A percentile compares a stretch with the other conserved stretches of the same genome.
These are phyloP conservation scores for Neuroscelio doddi DNA, from an alignment of 2,888 invertebrate genomes.

Conservation along the genomic window DNA sequence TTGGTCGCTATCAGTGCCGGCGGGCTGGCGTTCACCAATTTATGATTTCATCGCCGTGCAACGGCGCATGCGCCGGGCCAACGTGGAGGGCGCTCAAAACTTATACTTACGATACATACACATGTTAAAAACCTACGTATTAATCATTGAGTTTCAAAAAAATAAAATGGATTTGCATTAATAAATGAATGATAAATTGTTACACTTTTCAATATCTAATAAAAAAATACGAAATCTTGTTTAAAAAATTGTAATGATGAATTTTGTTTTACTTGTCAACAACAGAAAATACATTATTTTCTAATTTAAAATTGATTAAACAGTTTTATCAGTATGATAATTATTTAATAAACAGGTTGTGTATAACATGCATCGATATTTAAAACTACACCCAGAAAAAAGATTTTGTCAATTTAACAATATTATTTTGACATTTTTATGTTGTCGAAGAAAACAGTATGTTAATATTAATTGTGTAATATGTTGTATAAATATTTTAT, in stretches of 20 bases:
- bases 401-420: no score
- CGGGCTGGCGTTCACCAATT: slow-evolving; percentile 65
- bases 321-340: no score
- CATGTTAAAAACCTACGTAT: slow-evolving; percentile 28
- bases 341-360: no score
- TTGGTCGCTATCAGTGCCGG: slow-evolving; percentile 67
- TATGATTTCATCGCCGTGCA: slow-evolving; percentile 66
- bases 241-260: background rate
- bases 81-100: slow-evolving; percentile 11
- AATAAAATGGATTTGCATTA: slow-evolving; percentile 18
- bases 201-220: slow-evolving; percentile 19
- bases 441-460: no score
- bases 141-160: slow-evolving; percentile 29
- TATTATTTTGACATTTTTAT: no score
- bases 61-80: slow-evolving; percentile 43
- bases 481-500: no score
- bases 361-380: no score
- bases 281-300: no score
- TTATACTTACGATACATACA: slow-evolving; percentile 18
- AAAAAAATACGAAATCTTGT: background rate
- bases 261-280: no score
- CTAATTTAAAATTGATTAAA: no score
- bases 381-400: no score
- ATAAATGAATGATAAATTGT: slow-evolving; percentile 8
- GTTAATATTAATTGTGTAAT: no score